These are phyloP conservation scores for Cloeon dipterum DNA, from an alignment of 2,888 invertebrate species.

Conservation along the genomic window DNA sequence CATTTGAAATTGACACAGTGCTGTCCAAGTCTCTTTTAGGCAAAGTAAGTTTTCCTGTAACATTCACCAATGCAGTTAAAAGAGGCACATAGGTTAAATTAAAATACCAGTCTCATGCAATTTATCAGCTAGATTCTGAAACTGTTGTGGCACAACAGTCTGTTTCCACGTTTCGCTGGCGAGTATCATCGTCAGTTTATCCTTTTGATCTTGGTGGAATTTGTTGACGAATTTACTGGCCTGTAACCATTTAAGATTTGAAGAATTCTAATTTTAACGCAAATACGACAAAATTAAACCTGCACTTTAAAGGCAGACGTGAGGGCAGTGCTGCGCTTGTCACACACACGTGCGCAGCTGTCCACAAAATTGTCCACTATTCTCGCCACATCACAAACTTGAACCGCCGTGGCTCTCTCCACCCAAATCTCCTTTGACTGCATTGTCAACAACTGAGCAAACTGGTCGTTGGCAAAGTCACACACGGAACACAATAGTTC, in stretches of 20 bases:
- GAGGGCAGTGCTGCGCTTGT: slow-evolving; percentile 51
- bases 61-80: too few species aligned
- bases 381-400: slow-evolving; percentile 51
- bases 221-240: slow-evolving; percentile 76
- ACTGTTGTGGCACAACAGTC: slow-evolving; percentile 71
- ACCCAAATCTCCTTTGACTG: slow-evolving; percentile 24
- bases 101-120: slow-evolving; percentile 25
- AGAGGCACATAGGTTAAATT: neutral
- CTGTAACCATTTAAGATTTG: slow-evolving; percentile 29
- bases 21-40: slow-evolving; percentile 3
- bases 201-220: slow-evolving; percentile 73
- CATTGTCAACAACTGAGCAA: slow-evolving; percentile 68
- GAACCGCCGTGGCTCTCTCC: slow-evolving; percentile 44
- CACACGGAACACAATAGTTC: slow-evolving; percentile 63
- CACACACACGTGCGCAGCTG: slow-evolving; percentile 50
- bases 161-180: slow-evolving; percentile 88
- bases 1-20: slow-evolving; percentile 3
- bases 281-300: slow-evolving; percentile 12
- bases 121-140: slow-evolving; percentile 61
- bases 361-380: slow-evolving; percentile 58
- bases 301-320: slow-evolving; percentile 51
- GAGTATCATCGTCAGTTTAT: slow-evolving; percentile 58
- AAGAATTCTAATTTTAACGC: neutral
- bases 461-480: slow-evolving; percentile 79
- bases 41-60: slow-evolving; percentile 4